Conservation (phyloP, 1,140 invertebrate genomes). For the Heliconius eleuchia region DNA sequence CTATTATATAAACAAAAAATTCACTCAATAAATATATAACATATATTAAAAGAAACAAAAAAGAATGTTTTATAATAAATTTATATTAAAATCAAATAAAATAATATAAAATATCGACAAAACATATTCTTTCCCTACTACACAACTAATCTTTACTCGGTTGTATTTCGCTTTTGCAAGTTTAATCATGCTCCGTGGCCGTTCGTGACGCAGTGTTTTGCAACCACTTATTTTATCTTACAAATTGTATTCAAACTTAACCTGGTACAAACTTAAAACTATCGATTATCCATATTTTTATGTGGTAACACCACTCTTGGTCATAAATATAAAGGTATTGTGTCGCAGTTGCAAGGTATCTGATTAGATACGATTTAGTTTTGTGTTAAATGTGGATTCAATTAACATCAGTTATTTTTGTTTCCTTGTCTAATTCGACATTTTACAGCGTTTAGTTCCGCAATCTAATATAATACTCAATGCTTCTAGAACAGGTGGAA, state of each 20-base stretch:
- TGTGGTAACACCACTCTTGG: background rate
- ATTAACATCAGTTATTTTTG: too few relatives aligned
- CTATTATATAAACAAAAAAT: too few relatives aligned
- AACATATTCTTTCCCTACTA: slow-evolving; percentile 24
- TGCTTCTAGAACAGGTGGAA: too few relatives aligned
- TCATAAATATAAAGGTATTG: background rate
- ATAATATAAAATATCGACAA: slow-evolving; percentile 38
- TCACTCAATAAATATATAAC: too few relatives aligned
- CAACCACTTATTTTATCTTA: slow-evolving; percentile 79
- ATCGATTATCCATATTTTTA: background rate
- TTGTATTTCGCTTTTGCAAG: slow-evolving; percentile 79
- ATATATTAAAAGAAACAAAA: too few relatives aligned
- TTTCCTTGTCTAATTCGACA: too few relatives aligned
- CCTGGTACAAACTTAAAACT: slow-evolving; percentile 1
- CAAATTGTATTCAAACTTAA: slow-evolving; percentile 70
- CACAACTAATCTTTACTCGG: slow-evolving; percentile 72
- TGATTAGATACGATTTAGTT: too few relatives aligned
- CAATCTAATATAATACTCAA: too few relatives aligned
- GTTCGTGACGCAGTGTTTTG: slow-evolving; percentile 79
- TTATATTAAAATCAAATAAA: background rate
- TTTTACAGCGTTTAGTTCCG: too few relatives aligned
- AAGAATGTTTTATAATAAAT: too few relatives aligned
- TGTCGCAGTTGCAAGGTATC: background rate
- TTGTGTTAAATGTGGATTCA: too few relatives aligned
- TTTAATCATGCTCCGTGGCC: slow-evolving; percentile 73